Evolutionary conservation across 2,113 vertebrate species (phyloP), one percentile per base, ranked within the genome.

Genomic region (Smithornis capensis): DNA sequence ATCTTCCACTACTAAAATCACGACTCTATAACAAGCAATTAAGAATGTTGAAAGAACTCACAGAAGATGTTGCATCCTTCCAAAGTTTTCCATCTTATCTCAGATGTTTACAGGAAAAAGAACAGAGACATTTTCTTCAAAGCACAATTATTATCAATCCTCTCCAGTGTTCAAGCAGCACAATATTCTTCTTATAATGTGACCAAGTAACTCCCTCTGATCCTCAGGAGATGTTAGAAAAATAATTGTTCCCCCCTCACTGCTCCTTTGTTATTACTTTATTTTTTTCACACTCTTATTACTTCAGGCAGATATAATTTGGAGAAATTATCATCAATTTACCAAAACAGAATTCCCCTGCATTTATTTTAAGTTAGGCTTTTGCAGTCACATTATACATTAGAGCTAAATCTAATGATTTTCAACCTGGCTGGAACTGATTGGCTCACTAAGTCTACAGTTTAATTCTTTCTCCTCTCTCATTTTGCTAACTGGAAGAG

Each of bases 91-190:
- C 31, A 64, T 81, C 73, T 94, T 81, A 89, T 89, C 90, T 90
- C 56, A 84, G 33, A 56, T 69, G 73, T 90, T 91, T 83, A 90
- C 37, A 84, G 53, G 8, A 74, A 73, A 60, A 81, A 80, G 62
- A 95, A 89, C 70, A 94, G 40, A 92, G 55, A 67, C 8, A 44
- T 49, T 86, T 79, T 89, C 80, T 76, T 90, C 87, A 84, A 89
- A 50, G 53, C 14, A 57, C 27, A 38, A 18, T 35, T 69, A 82
- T 59, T 81, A 89, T 63, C 73, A 56, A 19, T 18, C 31, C 37
- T 78, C 59, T 74, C 70, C 83, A 84, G 57, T 45, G 64, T 87
- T 81, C 80, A 82, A 91, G 33, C 42, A 94, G 62, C 50, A 94
- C 38, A 68, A 83, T 38, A 89, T 33, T 89, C 49, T 65, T 76